phyloP scores from a whole-genome alignment of 1,140 invertebrate genomes.

The Diorhabda sublineata region DNA sequence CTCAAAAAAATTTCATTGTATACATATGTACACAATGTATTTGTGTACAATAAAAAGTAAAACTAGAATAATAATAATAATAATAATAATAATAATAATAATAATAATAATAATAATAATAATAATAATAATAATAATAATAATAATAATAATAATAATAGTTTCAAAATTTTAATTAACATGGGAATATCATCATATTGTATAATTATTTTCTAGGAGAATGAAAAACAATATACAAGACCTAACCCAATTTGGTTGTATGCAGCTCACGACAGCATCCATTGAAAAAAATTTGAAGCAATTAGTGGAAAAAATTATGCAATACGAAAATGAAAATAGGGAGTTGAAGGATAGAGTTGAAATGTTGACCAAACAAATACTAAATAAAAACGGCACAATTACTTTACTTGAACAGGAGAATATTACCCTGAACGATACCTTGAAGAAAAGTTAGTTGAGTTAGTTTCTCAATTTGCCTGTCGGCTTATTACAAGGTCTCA shows the following conservation, averaged over 20 bases:
- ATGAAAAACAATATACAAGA: conserved; percentile 21
- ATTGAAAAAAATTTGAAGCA: conserved; percentile 23
- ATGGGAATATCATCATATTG: no score
- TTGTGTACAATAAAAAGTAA: no score
- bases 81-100: no score
- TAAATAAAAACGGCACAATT: not conserved
- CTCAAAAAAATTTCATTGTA: no score
- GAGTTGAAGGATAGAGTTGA: not conserved
- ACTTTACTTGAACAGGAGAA: not conserved
- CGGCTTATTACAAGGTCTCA: not conserved
- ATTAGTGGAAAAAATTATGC: conserved; percentile 15
- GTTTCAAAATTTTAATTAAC: no score
- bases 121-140: no score
- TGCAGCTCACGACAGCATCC: conserved; percentile 23
- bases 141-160: no score
- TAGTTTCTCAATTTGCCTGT: not conserved
- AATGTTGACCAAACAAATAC: not conserved
- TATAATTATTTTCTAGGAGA: no score
- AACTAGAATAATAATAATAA: no score
- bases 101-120: no score
- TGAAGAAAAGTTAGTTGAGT: not conserved
- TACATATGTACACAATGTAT: no score
- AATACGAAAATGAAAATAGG: conserved; percentile 14
- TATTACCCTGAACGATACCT: not conserved
- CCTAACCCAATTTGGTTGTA: conserved; percentile 30